Evolutionary conservation across 2,113 vertebrate genomes (phyloP).

Genomic region (Condylura cristata): DNA sequence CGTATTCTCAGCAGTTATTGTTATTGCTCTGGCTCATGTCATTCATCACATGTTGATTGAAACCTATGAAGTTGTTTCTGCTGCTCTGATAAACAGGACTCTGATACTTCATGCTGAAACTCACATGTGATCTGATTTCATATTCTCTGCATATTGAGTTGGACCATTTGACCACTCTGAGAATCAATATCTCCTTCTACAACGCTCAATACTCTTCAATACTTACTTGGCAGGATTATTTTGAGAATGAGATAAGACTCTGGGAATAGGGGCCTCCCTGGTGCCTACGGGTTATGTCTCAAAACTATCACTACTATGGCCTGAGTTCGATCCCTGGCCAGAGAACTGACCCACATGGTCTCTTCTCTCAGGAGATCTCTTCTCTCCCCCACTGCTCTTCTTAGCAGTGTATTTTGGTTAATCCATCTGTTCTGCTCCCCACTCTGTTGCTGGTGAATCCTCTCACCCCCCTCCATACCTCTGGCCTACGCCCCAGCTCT

Average conservation of each 20-base stretch:
- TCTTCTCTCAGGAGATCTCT: too few species aligned
- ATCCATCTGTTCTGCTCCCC: too few species aligned
- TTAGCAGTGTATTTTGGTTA: too few species aligned
- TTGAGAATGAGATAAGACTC: background rate
- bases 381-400: too few species aligned
- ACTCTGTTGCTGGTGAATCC: too few species aligned
- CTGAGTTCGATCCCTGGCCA: too few species aligned
- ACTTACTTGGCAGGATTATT: background rate
- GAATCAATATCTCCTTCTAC: background rate
- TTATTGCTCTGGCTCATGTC: background rate
- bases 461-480: too few species aligned
- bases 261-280: background rate
- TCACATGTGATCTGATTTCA: background rate
- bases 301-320: too few species aligned
- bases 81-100: background rate
- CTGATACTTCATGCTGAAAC: background rate
- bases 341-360: too few species aligned
- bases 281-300: too few species aligned
- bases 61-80: background rate
- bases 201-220: background rate
- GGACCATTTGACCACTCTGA: background rate
- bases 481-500: too few species aligned
- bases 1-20: background rate
- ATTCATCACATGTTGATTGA: background rate
- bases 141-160: background rate